Percentiles rank a stretch among this genome's conserved stretches.
Evolutionary conservation across 2,113 vertebrate genomes (phyloP).

Genomic region (Hippoglossus stenolepis): DNA sequence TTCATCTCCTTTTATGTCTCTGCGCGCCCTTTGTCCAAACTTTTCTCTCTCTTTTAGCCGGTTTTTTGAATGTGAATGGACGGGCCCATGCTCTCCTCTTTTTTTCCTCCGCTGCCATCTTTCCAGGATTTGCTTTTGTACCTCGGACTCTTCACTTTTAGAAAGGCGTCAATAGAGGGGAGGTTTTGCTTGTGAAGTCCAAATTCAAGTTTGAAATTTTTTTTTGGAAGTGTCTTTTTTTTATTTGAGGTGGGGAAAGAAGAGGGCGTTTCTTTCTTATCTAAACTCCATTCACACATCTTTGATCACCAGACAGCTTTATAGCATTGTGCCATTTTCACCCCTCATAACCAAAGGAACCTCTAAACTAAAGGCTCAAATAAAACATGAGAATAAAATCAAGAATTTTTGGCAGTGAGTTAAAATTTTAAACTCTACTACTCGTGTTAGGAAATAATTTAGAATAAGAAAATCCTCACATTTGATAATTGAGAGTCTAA

Average conservation of each 20-base stretch:
- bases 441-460: too few relatives aligned
- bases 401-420: too few relatives aligned
- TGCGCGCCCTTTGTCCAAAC: constrained; percentile 85
- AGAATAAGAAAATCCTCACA: too few relatives aligned
- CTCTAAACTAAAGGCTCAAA: not conserved
- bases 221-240: constrained; percentile 55
- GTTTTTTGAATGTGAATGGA: constrained; percentile 89
- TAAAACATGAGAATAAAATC: not conserved
- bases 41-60: constrained; percentile 77
- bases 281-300: constrained; percentile 52
- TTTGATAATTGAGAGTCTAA: too few relatives aligned
- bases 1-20: constrained; percentile 88
- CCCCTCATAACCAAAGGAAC: not conserved
- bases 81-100: constrained; percentile 68
- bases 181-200: constrained; percentile 84
- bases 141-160: constrained; percentile 79
- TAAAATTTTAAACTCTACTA: too few relatives aligned
- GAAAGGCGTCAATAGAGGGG: constrained; percentile 83
- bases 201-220: constrained; percentile 89
- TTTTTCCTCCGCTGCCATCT: constrained; percentile 30
- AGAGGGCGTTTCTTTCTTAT: constrained; percentile 43
- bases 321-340: constrained; percentile 10
- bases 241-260: not conserved
- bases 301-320: constrained; percentile 63
- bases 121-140: constrained; percentile 86